These are phyloP conservation scores for Typhlichthys subterraneus DNA, from an alignment of 2,797 vertebrate species.

Conservation along the genomic window DNA sequence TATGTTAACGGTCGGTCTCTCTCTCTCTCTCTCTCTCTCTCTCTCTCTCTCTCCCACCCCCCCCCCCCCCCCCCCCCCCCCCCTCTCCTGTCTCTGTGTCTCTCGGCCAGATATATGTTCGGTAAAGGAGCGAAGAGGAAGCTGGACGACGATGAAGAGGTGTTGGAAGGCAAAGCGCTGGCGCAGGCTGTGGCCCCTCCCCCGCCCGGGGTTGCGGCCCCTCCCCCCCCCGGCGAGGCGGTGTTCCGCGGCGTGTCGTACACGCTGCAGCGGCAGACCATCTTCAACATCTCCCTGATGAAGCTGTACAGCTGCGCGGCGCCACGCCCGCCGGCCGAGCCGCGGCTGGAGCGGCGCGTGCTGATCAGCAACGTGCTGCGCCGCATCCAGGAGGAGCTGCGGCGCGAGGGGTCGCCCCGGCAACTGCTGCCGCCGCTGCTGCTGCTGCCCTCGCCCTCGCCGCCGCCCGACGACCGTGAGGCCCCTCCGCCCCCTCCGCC, in stretches of 20 bases:
- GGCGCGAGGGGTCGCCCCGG: conserved; percentile 90
- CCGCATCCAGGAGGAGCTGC: conserved; percentile 96
- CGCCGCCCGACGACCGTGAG: conserved; percentile 84
- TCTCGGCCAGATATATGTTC: conserved; percentile 94
- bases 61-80: not conserved
- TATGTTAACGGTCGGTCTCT: too few relatives aligned
- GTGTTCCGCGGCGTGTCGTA: conserved; percentile 93
- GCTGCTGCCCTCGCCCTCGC: conserved; percentile 82
- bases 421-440: conserved; percentile 86
- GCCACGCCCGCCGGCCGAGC: conserved; percentile 81
- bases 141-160: conserved; percentile 99
- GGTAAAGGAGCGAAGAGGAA: conserved; percentile 99
- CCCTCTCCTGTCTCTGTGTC: conserved; percentile 2
- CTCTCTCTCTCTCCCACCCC: conserved; percentile 8
- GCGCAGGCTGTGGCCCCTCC: conserved; percentile 68
- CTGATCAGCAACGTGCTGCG: conserved; percentile 98
- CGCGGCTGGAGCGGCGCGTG: conserved; percentile 93
- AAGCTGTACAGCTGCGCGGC: conserved; percentile 94
- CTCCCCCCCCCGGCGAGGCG: conserved; percentile 75
- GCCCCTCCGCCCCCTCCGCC: conserved; percentile 80
- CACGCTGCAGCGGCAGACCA: conserved; percentile 97
- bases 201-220: conserved; percentile 79
- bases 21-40: not conserved
- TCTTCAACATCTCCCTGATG: conserved; percentile 99
- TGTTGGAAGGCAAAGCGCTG: conserved; percentile 97